Conservation (phyloP, 2,797 vertebrate genomes). For the Cyprinella venusta region DNA sequence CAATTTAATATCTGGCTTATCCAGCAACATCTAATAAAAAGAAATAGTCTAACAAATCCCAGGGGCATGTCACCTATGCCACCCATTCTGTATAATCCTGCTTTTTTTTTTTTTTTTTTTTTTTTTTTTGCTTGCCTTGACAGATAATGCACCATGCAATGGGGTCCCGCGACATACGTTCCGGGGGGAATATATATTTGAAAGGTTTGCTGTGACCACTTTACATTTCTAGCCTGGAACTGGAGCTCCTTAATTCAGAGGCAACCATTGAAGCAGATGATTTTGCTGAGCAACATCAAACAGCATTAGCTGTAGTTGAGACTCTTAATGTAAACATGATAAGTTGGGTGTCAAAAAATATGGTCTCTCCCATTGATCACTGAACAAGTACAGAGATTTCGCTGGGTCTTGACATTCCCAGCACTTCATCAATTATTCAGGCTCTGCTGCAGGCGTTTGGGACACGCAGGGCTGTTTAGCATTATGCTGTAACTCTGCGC, state of each 20-base stretch:
- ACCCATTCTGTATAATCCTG: conserved; percentile 15
- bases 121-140: conserved; percentile 16
- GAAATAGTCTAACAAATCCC: conserved; percentile 28
- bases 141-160: neutral
- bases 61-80: neutral
- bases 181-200: conserved; percentile 2
- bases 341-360: conserved; percentile 50
- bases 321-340: conserved; percentile 59
- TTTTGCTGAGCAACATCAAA: conserved; percentile 49
- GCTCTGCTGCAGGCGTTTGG: conserved; percentile 45
- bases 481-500: conserved; percentile 42
- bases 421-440: conserved; percentile 61
- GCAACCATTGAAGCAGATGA: conserved; percentile 33
- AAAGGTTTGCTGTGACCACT: conserved; percentile 25
- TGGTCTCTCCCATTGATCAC: conserved; percentile 53
- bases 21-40: conserved; percentile 9
- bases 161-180: neutral
- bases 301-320: conserved; percentile 42
- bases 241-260: conserved; percentile 30
- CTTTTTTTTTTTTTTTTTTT: neutral
- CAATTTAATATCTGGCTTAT: conserved; percentile 8
- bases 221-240: conserved; percentile 7
- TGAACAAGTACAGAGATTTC: conserved; percentile 48
- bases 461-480: conserved; percentile 53
- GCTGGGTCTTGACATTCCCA: conserved; percentile 52